Evolutionary conservation across 1,140 invertebrate species (phyloP).

Genomic region (Carcinoscorpius rotundicauda): DNA sequence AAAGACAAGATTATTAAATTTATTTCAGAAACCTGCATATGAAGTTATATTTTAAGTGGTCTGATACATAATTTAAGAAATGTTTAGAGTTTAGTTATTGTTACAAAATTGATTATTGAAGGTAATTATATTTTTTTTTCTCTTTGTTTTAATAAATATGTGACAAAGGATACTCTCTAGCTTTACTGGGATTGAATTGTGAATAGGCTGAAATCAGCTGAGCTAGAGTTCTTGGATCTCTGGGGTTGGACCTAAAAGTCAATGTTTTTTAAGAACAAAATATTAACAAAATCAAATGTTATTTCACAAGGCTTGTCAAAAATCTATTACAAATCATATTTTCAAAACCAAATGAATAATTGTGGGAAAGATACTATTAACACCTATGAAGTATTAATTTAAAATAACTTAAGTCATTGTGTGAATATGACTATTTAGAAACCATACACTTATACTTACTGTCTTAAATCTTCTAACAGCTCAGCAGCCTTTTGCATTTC

Average conservation of each 20-base stretch:
- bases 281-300: too few relatives aligned
- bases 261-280: constrained; percentile 1
- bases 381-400: too few relatives aligned
- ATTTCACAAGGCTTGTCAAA: too few relatives aligned
- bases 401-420: too few relatives aligned
- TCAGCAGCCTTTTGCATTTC: constrained; percentile 59
- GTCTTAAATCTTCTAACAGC: constrained; percentile 69
- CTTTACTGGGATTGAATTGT: constrained; percentile 58
- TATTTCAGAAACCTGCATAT: neutral
- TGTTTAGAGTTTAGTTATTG: too few relatives aligned
- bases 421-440: too few relatives aligned
- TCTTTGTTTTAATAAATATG: neutral
- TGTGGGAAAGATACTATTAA: too few relatives aligned
- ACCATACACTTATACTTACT: constrained; percentile 26
- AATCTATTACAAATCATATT: too few relatives aligned
- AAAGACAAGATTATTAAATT: constrained; percentile 6
- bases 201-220: constrained; percentile 80
- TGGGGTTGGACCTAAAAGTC: constrained; percentile 46
- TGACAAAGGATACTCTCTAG: constrained; percentile 42
- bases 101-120: too few relatives aligned
- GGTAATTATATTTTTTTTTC: too few relatives aligned
- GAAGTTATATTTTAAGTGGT: neutral
- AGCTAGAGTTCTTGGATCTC: constrained; percentile 64
- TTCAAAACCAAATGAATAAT: too few relatives aligned
- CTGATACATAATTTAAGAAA: too few relatives aligned